A percentile compares a stretch with the other conserved stretches of the same genome.
phyloP scores from a whole-genome alignment of 2,888 invertebrate genomes.

The Orthonychiurus folsomi region DNA sequence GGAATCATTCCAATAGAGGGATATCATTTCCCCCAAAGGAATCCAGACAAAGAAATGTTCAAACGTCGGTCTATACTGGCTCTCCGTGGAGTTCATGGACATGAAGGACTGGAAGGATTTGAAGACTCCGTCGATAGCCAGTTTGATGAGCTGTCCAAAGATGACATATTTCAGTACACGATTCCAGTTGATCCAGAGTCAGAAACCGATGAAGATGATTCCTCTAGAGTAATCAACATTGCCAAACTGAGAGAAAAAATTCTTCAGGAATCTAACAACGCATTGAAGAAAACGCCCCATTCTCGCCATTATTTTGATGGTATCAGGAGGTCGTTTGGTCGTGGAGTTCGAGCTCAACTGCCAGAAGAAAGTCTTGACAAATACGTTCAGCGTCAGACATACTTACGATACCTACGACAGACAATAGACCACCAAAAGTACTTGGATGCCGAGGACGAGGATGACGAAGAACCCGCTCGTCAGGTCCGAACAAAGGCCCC shows the following conservation, averaged over 20 bases:
- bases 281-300: neutral
- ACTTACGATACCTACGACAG: neutral
- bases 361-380: neutral
- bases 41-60: neutral
- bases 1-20: conserved; percentile 7
- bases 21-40: neutral
- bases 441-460: too few relatives aligned
- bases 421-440: too few relatives aligned
- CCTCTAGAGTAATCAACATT: too few relatives aligned
- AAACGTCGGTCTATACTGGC: neutral
- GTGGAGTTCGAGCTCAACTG: neutral
- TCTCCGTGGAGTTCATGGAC: neutral
- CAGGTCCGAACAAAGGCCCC: too few relatives aligned
- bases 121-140: neutral
- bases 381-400: too few relatives aligned
- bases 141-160: neutral
- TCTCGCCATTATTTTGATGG: neutral
- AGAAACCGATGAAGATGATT: neutral
- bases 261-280: neutral
- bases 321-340: neutral
- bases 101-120: neutral
- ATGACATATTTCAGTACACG: too few relatives aligned
- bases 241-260: neutral
- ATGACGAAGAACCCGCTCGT: too few relatives aligned
- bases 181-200: neutral